A percentile compares a stretch with the other conserved stretches of the same genome.
Conservation (phyloP, 1,140 invertebrate genomes). For the Lordiphosa clarofinis region DNA sequence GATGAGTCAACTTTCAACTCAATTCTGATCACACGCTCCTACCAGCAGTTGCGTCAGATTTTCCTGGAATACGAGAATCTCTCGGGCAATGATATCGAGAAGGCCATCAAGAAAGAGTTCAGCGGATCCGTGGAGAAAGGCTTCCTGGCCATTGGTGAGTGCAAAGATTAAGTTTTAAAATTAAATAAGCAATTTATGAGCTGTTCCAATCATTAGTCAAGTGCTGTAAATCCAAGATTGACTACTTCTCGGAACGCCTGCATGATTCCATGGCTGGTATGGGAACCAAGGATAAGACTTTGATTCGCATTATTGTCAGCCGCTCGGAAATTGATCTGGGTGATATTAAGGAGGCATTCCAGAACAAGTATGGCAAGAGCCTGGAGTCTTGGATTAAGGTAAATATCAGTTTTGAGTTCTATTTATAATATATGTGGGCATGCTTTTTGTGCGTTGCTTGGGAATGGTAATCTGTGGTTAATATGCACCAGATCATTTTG, state of each 20-base stretch:
- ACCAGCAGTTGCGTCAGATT: slow-evolving; percentile 89
- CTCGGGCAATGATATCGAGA: slow-evolving; percentile 89
- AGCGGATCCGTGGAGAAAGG: slow-evolving; percentile 92
- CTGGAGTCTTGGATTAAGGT: slow-evolving; percentile 91
- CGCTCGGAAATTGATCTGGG: slow-evolving; percentile 95
- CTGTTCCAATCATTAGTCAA: slow-evolving; percentile 83
- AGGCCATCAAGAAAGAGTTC: slow-evolving; percentile 93
- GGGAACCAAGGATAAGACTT: slow-evolving; percentile 93
- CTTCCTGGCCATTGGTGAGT: slow-evolving; percentile 91
- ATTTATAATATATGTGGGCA: slow-evolving; percentile 5
- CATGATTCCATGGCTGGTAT: slow-evolving; percentile 93
- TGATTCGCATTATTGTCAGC: slow-evolving; percentile 94
- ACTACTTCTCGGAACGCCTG: slow-evolving; percentile 95
- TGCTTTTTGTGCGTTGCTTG: slow-evolving; percentile 8
- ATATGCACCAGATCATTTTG: not conserved
- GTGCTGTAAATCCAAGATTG: slow-evolving; percentile 93
- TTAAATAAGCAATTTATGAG: not conserved
- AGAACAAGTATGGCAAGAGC: slow-evolving; percentile 90
- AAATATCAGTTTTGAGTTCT: slow-evolving; percentile 80
- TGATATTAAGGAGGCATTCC: slow-evolving; percentile 93
- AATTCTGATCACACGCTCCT: slow-evolving; percentile 89
- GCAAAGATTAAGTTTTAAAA: not conserved
- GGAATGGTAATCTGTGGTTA: slow-evolving; percentile 9
- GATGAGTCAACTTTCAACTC: slow-evolving; percentile 92
- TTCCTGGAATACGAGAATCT: slow-evolving; percentile 90